Evolutionary conservation across 2,113 vertebrate genomes (phyloP).

Genomic region (Pterocles orientalis): DNA sequence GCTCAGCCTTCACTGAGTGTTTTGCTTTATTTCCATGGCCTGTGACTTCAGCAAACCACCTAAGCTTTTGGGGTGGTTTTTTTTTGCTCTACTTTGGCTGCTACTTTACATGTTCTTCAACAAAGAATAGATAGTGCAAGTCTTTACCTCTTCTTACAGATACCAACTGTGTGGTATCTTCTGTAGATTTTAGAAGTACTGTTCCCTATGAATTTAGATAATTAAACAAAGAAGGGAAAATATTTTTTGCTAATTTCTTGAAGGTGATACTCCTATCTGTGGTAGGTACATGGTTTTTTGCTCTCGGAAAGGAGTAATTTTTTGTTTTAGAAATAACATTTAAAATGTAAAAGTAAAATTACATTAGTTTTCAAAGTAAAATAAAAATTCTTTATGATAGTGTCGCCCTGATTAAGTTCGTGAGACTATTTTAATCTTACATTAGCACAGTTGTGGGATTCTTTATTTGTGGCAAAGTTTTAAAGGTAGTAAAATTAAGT

Average conservation of each 20-base stretch:
- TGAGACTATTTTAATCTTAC: neutral
- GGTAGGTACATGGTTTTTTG: neutral
- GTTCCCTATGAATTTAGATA: neutral
- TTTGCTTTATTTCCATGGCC: neutral
- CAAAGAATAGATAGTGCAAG: neutral
- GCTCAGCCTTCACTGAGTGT: neutral
- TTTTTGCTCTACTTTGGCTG: neutral
- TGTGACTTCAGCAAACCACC: neutral
- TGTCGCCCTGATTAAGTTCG: neutral
- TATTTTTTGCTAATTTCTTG: neutral
- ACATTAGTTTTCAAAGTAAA: neutral
- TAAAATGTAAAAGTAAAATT: neutral
- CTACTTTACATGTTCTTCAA: neutral
- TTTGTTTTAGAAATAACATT: neutral
- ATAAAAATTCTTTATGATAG: neutral
- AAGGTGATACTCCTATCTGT: neutral
- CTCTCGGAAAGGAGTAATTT: neutral
- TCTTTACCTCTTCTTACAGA: neutral
- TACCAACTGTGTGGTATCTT: neutral
- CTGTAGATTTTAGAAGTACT: neutral
- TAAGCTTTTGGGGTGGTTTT: neutral
- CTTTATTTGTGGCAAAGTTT: conserved; percentile 57
- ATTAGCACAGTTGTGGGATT: neutral
- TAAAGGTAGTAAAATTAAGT: conserved; percentile 64
- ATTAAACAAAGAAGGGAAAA: neutral